These are phyloP conservation scores for Platalea minor DNA, from an alignment of 2,797 vertebrate genomes.

Conservation along the genomic window DNA sequence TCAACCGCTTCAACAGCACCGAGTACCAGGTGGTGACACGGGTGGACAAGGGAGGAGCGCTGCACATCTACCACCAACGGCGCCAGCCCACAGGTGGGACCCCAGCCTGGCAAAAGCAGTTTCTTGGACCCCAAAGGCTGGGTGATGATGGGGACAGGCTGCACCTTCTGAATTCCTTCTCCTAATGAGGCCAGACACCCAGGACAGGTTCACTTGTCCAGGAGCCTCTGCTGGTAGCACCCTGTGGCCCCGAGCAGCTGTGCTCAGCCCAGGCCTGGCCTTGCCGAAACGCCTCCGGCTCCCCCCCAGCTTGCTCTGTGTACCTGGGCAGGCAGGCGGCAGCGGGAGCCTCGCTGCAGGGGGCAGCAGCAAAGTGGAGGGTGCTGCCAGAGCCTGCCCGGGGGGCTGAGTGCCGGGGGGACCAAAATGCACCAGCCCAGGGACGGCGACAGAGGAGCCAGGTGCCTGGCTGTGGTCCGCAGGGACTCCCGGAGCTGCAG, in stretches of 20 bases:
- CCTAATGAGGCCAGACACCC: no score
- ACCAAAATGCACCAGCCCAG: fast-evolving
- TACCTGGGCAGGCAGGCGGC: not conserved
- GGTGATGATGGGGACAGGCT: not conserved
- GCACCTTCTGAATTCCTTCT: not conserved
- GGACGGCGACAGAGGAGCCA: not conserved
- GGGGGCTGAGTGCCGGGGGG: fast-evolving
- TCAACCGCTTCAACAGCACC: slow-evolving; percentile 96
- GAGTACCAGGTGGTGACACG: slow-evolving; percentile 94
- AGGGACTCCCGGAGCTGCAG: not conserved
- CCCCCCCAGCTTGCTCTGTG: fast-evolving
- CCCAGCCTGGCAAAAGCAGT: fast-evolving
- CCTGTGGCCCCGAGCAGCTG: fast-evolving
- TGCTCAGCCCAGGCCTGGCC: not conserved
- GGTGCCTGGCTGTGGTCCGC: not conserved
- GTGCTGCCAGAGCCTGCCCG: not conserved
- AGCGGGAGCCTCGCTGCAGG: not conserved
- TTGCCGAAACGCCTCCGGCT: no score
- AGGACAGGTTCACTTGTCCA: not conserved
- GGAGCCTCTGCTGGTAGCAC: fast-evolving
- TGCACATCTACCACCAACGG: slow-evolving; percentile 96
- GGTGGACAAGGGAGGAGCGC: slow-evolving; percentile 90
- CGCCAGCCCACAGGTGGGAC: slow-evolving; percentile 90
- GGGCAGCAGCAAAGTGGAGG: fast-evolving
- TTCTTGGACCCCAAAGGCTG: not conserved